These are phyloP conservation scores for Papilio gigon DNA, from an alignment of 2,888 invertebrate species.

Conservation along the genomic window DNA sequence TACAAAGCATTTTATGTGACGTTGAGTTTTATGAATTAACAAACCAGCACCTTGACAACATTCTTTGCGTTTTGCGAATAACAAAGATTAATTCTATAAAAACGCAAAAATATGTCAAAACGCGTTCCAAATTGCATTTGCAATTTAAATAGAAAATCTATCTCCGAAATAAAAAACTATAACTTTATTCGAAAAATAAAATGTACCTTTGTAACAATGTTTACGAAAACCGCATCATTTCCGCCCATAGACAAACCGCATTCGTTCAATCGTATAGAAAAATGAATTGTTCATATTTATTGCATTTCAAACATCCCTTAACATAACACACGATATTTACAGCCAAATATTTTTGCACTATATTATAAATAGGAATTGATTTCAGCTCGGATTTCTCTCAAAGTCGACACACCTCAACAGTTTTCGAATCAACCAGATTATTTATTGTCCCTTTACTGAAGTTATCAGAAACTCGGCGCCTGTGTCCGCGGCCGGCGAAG, in stretches of 20 bases:
- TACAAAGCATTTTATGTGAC: constrained; percentile 12
- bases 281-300: constrained; percentile 46
- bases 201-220: constrained; percentile 38
- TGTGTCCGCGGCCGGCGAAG: too few species aligned
- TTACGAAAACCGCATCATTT: constrained; percentile 18
- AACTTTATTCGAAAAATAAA: constrained; percentile 66
- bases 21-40: constrained; percentile 24
- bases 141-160: constrained; percentile 23
- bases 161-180: constrained; percentile 47
- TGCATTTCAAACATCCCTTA: constrained; percentile 52
- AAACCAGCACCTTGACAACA: constrained; percentile 34
- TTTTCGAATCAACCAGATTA: not conserved
- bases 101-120: constrained; percentile 21
- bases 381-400: constrained; percentile 10
- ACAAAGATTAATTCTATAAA: not conserved
- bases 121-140: constrained; percentile 15
- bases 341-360: constrained; percentile 49
- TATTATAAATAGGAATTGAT: constrained; percentile 45
- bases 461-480: not conserved
- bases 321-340: constrained; percentile 66
- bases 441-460: constrained; percentile 12
- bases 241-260: constrained; percentile 30
- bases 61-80: constrained; percentile 1
- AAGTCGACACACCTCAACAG: not conserved
- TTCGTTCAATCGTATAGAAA: constrained; percentile 36